Evolutionary conservation across 2,113 vertebrate species (phyloP), one percentile per base, ranked within the genome.

Genomic region (Dolichallabes microphthalmus): DNA sequence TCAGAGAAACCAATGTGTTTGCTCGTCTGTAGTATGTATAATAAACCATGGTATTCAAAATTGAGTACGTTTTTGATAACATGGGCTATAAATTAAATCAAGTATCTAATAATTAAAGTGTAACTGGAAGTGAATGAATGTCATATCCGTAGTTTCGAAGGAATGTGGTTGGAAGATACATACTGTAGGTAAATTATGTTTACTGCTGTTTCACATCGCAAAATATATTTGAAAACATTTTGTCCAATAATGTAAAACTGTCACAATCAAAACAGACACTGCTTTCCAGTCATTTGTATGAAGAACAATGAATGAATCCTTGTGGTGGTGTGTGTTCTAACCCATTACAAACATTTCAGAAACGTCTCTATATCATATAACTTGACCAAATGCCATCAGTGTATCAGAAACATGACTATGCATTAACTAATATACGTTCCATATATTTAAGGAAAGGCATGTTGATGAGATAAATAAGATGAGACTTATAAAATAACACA

Each of bases 121-220:
- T 88, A 39, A 60, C 45, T 84, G 53, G 45, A 68, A 64, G 79
- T 73, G 58, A 71, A 64, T 74, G 55, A 73, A 87, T 76, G 45
- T n/a, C 79, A 64, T 73, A 55, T 57, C 30, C 7, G 27, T 58
- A 50, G 7, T 80, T n/a, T 14, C 14, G 1, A 7, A 45, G 0
- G 22, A 73, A 45, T 61, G 30, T 25, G 57, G 30, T 80, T 22
- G 17, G 19, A 61, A 60, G 30, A 14, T 32, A 35, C 4, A 35
- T 39, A 2, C 10, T 35, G 30, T 69, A 45, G 39, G 39, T 45
- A 45, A 45, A 45, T 7, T 45, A 45, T 45, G 5, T 45, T 45
- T 35, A 69, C 15, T 9, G 30, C 30, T 35, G 30, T 35, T 35
- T 35, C 32, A 35, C 32, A 35, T 35, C 2, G 32, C 32, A 35